phyloP scores from a whole-genome alignment of 2,888 invertebrate genomes.

The Lasioglossum pauxillum region DNA sequence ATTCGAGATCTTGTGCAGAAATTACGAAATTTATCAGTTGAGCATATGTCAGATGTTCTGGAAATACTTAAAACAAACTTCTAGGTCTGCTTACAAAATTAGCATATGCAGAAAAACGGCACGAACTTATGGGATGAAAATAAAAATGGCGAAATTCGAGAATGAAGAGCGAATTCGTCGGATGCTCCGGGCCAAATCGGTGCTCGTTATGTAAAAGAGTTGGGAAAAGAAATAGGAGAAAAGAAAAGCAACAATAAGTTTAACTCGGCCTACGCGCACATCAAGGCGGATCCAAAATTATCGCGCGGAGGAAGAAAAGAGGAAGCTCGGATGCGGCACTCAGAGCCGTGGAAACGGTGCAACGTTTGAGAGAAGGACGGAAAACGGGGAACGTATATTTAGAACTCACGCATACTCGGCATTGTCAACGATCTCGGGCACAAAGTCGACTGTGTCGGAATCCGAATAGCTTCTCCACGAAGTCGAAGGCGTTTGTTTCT shows the following conservation, averaged over 20 bases:
- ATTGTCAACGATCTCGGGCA: slow-evolving; percentile 52
- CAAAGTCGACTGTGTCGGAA: slow-evolving; percentile 24
- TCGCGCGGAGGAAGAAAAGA: slow-evolving; percentile 29
- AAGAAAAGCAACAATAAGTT: slow-evolving; percentile 29
- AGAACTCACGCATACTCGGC: slow-evolving; percentile 52
- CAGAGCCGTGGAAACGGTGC: slow-evolving; percentile 11
- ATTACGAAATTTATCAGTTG: too few species aligned
- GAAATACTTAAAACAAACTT: too few species aligned
- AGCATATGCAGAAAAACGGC: too few species aligned
- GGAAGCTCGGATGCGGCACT: slow-evolving; percentile 27
- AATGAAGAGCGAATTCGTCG: slow-evolving; percentile 27
- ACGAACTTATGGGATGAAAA: too few species aligned
- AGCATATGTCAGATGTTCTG: too few species aligned
- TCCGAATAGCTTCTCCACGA: neutral
- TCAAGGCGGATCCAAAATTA: slow-evolving; percentile 42
- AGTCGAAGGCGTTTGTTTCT: neutral
- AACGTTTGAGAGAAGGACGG: slow-evolving; percentile 27
- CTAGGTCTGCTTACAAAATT: too few species aligned
- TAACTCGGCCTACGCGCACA: neutral
- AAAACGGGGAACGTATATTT: slow-evolving; percentile 49
- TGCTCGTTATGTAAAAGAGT: slow-evolving; percentile 25
- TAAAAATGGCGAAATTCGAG: neutral
- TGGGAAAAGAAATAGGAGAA: neutral
- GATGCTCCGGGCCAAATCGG: slow-evolving; percentile 2
- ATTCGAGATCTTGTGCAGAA: too few species aligned